A percentile compares a stretch with the other conserved stretches of the same genome.
Evolutionary conservation across 2,113 vertebrate genomes (phyloP).

Genomic region (Otis tarda): DNA sequence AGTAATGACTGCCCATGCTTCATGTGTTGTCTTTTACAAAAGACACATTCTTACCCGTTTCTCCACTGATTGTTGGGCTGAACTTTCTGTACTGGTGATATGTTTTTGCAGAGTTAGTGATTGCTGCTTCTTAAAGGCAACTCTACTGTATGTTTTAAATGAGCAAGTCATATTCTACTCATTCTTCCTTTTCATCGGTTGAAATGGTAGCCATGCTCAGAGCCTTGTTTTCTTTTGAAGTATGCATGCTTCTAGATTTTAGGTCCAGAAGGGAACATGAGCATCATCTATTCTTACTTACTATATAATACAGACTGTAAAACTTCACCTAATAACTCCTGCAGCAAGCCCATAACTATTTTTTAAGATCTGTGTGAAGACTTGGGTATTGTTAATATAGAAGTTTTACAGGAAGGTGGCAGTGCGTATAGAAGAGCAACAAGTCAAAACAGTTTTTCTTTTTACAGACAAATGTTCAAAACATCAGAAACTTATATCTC

Average conservation of each 20-base stretch:
- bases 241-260: neutral
- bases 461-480: neutral
- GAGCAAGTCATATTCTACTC: neutral
- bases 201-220: neutral
- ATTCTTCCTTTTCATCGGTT: neutral
- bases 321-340: neutral
- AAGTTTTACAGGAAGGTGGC: neutral
- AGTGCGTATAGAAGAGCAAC: neutral
- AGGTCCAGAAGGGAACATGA: neutral
- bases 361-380: neutral
- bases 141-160: neutral
- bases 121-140: neutral
- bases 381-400: neutral
- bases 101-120: neutral
- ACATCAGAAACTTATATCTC: accelerated
- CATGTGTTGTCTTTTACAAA: neutral
- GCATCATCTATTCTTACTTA: neutral
- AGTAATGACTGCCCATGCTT: neutral
- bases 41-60: accelerated
- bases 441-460: neutral
- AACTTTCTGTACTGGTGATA: neutral
- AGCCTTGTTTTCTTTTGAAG: neutral
- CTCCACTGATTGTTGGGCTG: neutral
- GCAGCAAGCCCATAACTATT: neutral
- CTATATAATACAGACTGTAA: neutral